Base-by-base conservation (phyloP, 2,888 invertebrate species). In the Drosophila macrospina region DNA sequence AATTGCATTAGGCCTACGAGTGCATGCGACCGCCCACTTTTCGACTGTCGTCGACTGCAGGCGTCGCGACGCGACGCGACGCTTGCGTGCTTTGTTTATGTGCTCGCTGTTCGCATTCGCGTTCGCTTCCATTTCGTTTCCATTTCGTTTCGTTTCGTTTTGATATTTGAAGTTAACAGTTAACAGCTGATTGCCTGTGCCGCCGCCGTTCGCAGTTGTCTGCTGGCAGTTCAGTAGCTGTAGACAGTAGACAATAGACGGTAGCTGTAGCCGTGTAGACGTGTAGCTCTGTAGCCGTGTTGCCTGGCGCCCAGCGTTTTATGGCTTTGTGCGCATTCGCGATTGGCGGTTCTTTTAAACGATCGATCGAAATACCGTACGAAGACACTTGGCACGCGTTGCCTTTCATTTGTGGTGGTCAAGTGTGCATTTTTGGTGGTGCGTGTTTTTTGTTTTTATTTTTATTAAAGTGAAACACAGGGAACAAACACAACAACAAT, bases 301-400 rank as follows among this genome's bases (percentile, higher is more conserved):
- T 2, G 52, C 34, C 48, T 50, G 37, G 34, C 26, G 16, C 16
- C 36, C 32, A 28, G 57, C 34, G 16, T 16, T 13, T 15, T 13
- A 24, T 11, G 47, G 34, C 16, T 16, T 32, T 30, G 26, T 20
- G 51, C 39, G 57, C 28, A 54, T 47, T 54, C 50, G 57, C 54
- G 48, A 20, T 55, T 61, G 66, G 59, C 74, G 78, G 68, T 77
- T 73, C 67, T 77, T 77, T 66, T 7, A 26, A 59, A 64, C 32
- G 16, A 34, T 42, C 63, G 42, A 42, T 47, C 51, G 67, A 13
- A 50, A 24, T 13, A 55, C 5, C 15, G 10, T 16, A 62, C 47
- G 52, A 52, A 42, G 48, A 60, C 45, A 56, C 42, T 73, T 72
- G 73, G 55, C 78, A 74, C 67, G 78, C 78, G 78, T 15, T 54